Percentiles rank a stretch among this genome's conserved stretches.
These are phyloP conservation scores for Anser cygnoides DNA, from an alignment of 2,113 vertebrate genomes.

Conservation along the genomic window DNA sequence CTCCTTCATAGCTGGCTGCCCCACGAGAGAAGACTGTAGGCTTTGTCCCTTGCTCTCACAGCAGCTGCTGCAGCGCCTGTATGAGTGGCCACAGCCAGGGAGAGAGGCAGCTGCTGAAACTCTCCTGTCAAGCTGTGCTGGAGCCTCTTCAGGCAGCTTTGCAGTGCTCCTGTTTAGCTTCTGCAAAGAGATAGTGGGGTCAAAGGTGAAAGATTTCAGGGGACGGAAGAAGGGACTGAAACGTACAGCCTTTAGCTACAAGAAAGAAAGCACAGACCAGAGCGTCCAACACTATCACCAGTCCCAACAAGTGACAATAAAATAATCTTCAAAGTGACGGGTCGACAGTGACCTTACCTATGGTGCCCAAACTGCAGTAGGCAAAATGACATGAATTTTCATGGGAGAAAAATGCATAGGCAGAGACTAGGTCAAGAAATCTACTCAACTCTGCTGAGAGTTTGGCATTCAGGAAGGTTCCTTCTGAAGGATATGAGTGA, in stretches of 20 bases:
- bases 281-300: not conserved
- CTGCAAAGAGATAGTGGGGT: not conserved
- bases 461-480: not conserved
- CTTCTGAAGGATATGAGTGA: not conserved
- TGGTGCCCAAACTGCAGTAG: not conserved
- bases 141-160: not conserved
- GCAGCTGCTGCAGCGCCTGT: not conserved
- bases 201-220: not conserved
- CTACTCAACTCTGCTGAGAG: fast-evolving
- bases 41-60: not conserved
- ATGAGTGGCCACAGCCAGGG: fast-evolving
- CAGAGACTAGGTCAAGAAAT: not conserved
- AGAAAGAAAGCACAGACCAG: not conserved
- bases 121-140: not conserved
- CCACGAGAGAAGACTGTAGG: not conserved
- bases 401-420: not conserved
- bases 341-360: not conserved
- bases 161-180: not conserved
- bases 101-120: not conserved
- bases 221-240: not conserved
- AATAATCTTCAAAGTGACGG: not conserved
- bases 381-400: not conserved
- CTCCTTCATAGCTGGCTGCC: not conserved
- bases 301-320: not conserved
- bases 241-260: not conserved